Evolutionary conservation across 2,797 vertebrate genomes (phyloP).

Genomic region (Melanotaenia boesemani): DNA sequence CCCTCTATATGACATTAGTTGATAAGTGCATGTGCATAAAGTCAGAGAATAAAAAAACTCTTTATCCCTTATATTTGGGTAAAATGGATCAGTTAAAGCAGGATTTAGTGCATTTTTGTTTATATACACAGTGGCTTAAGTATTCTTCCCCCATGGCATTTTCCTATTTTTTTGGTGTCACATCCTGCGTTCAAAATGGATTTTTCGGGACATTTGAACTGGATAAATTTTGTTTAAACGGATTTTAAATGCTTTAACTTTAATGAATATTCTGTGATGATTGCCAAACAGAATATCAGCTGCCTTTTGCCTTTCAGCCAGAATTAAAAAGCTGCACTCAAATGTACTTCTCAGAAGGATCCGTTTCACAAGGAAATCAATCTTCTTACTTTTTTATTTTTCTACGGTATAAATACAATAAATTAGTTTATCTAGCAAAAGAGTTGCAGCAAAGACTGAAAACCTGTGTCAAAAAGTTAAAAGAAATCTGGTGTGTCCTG

Average conservation of each 20-base stretch:
- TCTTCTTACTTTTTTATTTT: neutral
- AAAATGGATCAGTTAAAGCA: too few relatives aligned
- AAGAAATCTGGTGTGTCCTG: slow-evolving; percentile 5
- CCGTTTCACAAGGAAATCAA: neutral
- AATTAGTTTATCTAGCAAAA: neutral
- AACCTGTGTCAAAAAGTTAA: neutral
- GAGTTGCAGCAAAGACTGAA: neutral
- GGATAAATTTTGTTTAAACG: too few relatives aligned
- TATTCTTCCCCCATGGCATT: too few relatives aligned
- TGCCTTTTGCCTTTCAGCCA: too few relatives aligned
- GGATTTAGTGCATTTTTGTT: too few relatives aligned
- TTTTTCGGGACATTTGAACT: too few relatives aligned
- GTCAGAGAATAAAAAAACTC: neutral
- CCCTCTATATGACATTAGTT: neutral
- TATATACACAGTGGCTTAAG: too few relatives aligned
- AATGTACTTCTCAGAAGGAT: neutral
- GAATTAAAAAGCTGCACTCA: neutral
- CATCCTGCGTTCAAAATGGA: too few relatives aligned
- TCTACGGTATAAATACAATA: too few relatives aligned
- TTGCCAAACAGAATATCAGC: too few relatives aligned
- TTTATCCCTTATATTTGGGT: neutral
- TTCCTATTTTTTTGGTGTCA: too few relatives aligned
- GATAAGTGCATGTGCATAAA: neutral
- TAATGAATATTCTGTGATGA: neutral
- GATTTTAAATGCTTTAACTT: too few relatives aligned